Percentiles rank a stretch among this genome's conserved stretches.
These are phyloP conservation scores for Thalassaphorura encarpata DNA, from an alignment of 1,140 invertebrate species.

Conservation along the genomic window DNA sequence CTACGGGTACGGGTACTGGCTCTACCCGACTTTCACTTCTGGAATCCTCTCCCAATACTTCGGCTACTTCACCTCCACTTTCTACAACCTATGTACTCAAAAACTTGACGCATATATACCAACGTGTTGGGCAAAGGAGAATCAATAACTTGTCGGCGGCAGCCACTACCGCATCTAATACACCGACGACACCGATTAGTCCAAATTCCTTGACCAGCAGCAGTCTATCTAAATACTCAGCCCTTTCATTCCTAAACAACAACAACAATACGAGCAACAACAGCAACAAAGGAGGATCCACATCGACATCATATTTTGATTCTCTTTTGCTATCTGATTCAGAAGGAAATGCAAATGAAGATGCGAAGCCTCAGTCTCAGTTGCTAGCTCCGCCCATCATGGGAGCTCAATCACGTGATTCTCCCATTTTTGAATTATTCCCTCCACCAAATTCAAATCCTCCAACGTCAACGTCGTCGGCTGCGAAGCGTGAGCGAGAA, in stretches of 20 bases:
- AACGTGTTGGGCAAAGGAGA: no score
- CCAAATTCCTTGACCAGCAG: not conserved
- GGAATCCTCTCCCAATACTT: conserved; percentile 1
- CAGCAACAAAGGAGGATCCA: no score
- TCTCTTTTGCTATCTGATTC: not conserved
- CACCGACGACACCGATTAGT: not conserved
- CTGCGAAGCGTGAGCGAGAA: no score
- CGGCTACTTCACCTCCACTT: no score
- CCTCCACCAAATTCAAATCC: no score
- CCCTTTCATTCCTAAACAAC: conserved; percentile 13
- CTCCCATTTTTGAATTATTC: no score
- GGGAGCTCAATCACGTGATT: no score
- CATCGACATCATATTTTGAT: no score
- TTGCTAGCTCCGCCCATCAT: no score
- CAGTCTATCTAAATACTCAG: conserved; percentile 2
- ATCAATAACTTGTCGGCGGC: not conserved
- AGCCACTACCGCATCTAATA: not conserved
- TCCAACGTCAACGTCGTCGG: no score
- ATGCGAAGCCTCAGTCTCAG: not conserved
- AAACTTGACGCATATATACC: conserved; percentile 30
- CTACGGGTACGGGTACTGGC: not conserved
- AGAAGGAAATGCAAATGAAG: not conserved
- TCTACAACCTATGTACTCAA: conserved; percentile 29
- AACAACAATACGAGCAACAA: no score
- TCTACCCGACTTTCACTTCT: not conserved